Evolutionary conservation across 2,113 vertebrate genomes (phyloP).

Genomic region (crab-eating macaque (Macaca fascicularis)): DNA sequence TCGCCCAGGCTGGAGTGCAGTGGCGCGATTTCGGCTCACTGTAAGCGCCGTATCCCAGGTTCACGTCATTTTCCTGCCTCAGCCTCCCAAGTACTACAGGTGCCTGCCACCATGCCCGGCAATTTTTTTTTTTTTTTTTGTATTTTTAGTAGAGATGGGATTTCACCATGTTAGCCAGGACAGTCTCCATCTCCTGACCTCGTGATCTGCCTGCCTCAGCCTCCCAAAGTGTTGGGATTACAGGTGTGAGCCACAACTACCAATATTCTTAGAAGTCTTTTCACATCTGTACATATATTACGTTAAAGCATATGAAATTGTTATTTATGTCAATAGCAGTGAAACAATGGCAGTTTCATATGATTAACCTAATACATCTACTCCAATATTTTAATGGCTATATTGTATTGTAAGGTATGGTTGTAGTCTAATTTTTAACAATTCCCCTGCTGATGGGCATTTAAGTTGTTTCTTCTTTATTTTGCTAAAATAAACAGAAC

Average conservation of each 20-base stretch:
- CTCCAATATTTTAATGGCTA: neutral
- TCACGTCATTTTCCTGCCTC: no score
- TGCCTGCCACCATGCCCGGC: no score
- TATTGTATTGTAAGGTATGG: neutral
- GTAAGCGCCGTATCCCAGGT: no score
- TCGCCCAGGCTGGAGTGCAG: no score
- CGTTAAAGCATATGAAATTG: neutral
- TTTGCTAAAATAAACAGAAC: conserved; percentile 44
- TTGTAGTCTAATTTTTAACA: neutral
- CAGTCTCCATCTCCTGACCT: no score
- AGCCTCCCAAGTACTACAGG: no score
- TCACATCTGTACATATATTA: neutral
- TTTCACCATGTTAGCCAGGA: no score
- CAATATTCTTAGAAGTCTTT: neutral
- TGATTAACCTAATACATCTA: neutral
- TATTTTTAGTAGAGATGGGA: no score
- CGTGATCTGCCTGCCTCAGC: no score
- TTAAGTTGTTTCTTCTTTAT: conserved; percentile 38
- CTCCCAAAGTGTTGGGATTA: no score
- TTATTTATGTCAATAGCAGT: neutral
- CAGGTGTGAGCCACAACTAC: neutral
- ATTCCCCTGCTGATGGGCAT: neutral
- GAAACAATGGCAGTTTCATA: neutral
- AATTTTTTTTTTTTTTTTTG: no score
- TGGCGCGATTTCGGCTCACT: no score